These are phyloP conservation scores for Malurus elegans DNA, from an alignment of 2,113 vertebrate genomes.

Conservation along the genomic window DNA sequence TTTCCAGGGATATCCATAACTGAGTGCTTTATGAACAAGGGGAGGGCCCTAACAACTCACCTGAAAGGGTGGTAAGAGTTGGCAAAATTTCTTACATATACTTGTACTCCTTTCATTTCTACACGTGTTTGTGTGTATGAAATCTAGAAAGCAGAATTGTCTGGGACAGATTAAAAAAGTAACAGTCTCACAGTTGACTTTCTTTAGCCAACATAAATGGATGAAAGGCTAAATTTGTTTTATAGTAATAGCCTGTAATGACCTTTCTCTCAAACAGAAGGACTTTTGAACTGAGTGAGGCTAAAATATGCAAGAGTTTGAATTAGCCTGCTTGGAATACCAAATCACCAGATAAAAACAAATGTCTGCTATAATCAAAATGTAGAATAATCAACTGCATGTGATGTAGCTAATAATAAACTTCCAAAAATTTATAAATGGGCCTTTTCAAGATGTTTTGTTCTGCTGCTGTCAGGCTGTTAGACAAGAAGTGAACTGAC, in stretches of 20 bases:
- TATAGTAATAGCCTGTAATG: background rate
- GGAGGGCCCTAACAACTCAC: background rate
- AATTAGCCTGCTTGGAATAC: background rate
- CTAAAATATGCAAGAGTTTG: background rate
- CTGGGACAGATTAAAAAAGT: background rate
- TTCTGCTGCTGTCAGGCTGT: background rate
- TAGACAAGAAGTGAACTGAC: background rate
- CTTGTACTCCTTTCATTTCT: background rate
- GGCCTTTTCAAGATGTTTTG: background rate
- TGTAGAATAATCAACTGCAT: background rate
- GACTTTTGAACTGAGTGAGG: background rate
- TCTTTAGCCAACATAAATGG: background rate
- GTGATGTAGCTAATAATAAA: background rate
- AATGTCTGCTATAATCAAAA: background rate
- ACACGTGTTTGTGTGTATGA: background rate
- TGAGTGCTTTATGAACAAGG: background rate
- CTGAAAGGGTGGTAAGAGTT: slow-evolving; percentile 35
- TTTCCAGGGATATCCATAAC: background rate
- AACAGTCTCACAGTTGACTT: background rate
- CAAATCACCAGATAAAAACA: background rate
- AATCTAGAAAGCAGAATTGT: background rate
- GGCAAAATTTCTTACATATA: background rate
- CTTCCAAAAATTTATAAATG: background rate
- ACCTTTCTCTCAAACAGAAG: background rate
- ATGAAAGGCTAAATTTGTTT: slow-evolving; percentile 3